Percentiles rank a stretch among this genome's conserved stretches.
Conservation (phyloP, 2,888 invertebrate genomes). For the Tyria jacobaeae region DNA sequence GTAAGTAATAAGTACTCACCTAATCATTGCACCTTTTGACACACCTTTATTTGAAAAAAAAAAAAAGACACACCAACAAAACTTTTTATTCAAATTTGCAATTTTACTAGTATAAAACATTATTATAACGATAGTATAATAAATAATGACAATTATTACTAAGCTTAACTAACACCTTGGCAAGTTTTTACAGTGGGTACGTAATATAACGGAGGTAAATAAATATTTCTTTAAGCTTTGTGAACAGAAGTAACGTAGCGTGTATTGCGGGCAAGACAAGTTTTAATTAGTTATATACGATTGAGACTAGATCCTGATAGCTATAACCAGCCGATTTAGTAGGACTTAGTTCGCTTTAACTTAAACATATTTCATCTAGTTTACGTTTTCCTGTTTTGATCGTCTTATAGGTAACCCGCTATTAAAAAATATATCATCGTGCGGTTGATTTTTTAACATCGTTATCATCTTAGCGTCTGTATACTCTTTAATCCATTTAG, state of each 20-base stretch:
- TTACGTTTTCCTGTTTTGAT: slow-evolving; percentile 6
- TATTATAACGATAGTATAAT: no score
- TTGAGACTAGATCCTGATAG: slow-evolving; percentile 5
- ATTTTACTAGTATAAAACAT: no score
- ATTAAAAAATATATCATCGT: slow-evolving; percentile 15
- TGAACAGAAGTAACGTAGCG: no score
- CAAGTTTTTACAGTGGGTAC: neutral
- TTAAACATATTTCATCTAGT: neutral
- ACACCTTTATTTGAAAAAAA: no score
- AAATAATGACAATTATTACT: neutral
- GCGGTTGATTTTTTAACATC: slow-evolving; percentile 26
- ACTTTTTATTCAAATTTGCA: no score
- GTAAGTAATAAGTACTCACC: no score
- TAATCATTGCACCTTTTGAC: no score
- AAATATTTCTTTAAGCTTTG: neutral
- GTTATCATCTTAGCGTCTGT: slow-evolving; percentile 33
- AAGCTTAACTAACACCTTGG: neutral
- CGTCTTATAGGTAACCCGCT: slow-evolving; percentile 8
- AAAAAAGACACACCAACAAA: no score
- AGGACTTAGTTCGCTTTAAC: neutral
- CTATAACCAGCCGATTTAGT: neutral
- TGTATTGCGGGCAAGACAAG: neutral
- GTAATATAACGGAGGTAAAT: neutral
- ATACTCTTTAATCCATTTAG: slow-evolving; percentile 44
- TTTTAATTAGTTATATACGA: neutral